Base-by-base conservation (phyloP, 2,113 vertebrate genomes). In the Reinhardtius hippoglossoides region DNA sequence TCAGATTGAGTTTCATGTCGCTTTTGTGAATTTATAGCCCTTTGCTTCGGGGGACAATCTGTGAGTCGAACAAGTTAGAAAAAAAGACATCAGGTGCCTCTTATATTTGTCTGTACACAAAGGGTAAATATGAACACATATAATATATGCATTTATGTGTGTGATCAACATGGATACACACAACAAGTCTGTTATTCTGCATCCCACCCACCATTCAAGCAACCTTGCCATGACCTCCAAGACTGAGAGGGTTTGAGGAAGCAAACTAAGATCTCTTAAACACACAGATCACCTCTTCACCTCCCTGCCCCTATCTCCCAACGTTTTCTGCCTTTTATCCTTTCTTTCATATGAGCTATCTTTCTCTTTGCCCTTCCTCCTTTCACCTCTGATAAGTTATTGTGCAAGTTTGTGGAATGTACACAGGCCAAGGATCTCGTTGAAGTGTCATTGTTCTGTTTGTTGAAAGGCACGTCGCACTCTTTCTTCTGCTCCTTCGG, bases 401-500 rank as follows among this genome's bases (percentile, higher is more conserved):
- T 93, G 91, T 91, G 89, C 88, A 91, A 74, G 69, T 83, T 62
- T 76, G 63, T 81, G 89, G 91, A 93, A 91, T 92, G 88, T 87
- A 91, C 91, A 92, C 90, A 91, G 73, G 64, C 76, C 78, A 71
- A 80, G 64, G 57, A 90, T 87, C 83, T 88, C 52, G 75, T 76
- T 67, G 81, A 83, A 86, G 82, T 81, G 77, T 79, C 86, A 88
- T 91, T 90, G 89, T 90, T 87, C 81, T 58, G 58, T 83, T 78
- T 81, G 85, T 71, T 82, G 62, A 91, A 90, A 84, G 81, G 90
- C 83, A 57, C 83, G 80, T 66, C 20, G 67, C 63, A 64, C 66
- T 70, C 54, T 87, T 87, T 86, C 75, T 89, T 87, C 83, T 75
- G 60, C 63, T 83, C 69, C 67, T 84, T 77, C 23, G 62, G 85